These are phyloP conservation scores for Napeogenes sylphis DNA, from an alignment of 2,888 invertebrate species.

Conservation along the genomic window DNA sequence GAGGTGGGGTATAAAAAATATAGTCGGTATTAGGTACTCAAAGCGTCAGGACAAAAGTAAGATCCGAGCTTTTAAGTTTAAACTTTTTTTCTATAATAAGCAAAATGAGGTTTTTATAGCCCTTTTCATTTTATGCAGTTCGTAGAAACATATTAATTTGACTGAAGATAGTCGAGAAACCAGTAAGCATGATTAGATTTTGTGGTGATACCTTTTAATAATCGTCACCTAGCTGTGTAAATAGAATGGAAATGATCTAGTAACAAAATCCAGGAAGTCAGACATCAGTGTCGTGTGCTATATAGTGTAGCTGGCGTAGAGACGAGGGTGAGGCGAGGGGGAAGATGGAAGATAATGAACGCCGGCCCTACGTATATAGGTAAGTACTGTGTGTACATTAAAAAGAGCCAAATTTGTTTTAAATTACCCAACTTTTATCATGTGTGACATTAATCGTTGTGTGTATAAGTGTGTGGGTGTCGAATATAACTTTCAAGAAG, in stretches of 20 bases:
- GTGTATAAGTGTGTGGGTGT: too few species aligned
- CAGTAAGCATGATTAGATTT: not conserved
- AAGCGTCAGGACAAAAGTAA: too few species aligned
- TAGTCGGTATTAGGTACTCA: too few species aligned
- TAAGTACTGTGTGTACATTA: constrained; percentile 38
- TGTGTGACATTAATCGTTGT: too few species aligned
- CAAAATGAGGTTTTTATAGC: too few species aligned
- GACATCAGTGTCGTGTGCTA: constrained; percentile 24
- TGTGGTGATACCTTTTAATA: not conserved
- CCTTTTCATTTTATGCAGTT: too few species aligned
- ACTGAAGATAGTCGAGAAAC: too few species aligned
- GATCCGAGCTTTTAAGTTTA: too few species aligned
- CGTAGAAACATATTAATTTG: too few species aligned
- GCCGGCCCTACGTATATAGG: constrained; percentile 62
- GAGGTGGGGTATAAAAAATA: too few species aligned
- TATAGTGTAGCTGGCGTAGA: constrained; percentile 12
- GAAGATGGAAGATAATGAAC: constrained; percentile 74
- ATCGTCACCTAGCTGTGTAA: constrained; percentile 1
- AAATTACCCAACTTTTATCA: not conserved
- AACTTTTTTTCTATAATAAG: too few species aligned
- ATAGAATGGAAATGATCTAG: constrained; percentile 24
- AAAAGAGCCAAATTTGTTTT: not conserved
- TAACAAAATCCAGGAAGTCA: constrained; percentile 6
- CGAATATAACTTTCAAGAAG: too few species aligned
- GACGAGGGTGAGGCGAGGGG: constrained; percentile 41